These are phyloP conservation scores for Hippoglossus stenolepis DNA, from an alignment of 2,113 vertebrate species.

Conservation along the genomic window DNA sequence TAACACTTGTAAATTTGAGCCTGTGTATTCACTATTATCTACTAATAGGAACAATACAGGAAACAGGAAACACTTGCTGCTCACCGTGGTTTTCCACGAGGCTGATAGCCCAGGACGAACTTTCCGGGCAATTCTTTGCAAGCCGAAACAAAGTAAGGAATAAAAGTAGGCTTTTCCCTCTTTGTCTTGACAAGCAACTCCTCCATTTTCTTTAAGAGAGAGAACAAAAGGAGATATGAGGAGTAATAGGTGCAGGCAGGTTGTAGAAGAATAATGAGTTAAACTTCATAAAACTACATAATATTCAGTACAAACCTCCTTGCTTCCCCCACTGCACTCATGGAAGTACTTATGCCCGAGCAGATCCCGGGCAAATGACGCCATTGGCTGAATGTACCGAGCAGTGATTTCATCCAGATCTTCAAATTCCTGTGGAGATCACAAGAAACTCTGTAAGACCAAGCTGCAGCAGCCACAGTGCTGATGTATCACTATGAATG, in stretches of 20 bases:
- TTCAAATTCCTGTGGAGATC: constrained; percentile 91
- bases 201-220: constrained; percentile 92
- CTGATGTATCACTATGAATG: not conserved
- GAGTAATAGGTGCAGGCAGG: not conserved
- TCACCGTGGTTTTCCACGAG: constrained; percentile 96
- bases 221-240: not conserved
- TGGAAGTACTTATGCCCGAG: constrained; percentile 97
- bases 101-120: constrained; percentile 97
- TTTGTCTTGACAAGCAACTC: constrained; percentile 92
- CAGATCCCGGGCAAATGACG: constrained; percentile 95
- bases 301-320: constrained; percentile 84
- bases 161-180: constrained; percentile 97
- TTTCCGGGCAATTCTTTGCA: constrained; percentile 97
- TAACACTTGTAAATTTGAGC: too few relatives aligned
- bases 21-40: not conserved
- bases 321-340: constrained; percentile 90
- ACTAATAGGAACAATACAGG: too few relatives aligned
- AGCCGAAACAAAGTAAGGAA: constrained; percentile 95
- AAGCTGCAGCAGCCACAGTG: not conserved
- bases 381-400: constrained; percentile 98
- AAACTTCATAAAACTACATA: not conserved
- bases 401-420: constrained; percentile 99
- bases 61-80: constrained; percentile 16
- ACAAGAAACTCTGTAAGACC: not conserved
- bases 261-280: not conserved